Conservation (phyloP, 23 tunicate genomes). For the Botrylloides violaceus region DNA sequence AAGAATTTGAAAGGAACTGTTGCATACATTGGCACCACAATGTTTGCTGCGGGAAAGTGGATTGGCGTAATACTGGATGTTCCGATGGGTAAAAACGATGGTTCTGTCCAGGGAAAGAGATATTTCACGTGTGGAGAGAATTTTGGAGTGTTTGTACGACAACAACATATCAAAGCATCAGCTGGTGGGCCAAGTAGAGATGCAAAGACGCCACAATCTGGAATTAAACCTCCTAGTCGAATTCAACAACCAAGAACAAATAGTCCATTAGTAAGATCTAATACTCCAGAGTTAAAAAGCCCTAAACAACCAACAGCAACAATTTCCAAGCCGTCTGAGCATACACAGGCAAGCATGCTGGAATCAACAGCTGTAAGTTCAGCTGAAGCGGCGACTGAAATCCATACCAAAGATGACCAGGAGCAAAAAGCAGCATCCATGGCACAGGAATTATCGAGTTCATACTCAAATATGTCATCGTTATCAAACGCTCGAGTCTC, state of each 20-base stretch:
- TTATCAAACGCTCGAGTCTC: constrained; percentile 64
- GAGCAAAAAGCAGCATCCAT: not conserved
- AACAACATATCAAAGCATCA: constrained; percentile 43
- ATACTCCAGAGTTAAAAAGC: not conserved
- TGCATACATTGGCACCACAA: constrained; percentile 70
- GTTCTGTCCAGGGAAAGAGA: constrained; percentile 83
- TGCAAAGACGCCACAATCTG: too few relatives aligned
- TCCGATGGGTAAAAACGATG: constrained; percentile 83
- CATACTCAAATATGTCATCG: constrained; percentile 4
- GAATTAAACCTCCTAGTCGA: not conserved
- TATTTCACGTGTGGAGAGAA: constrained; percentile 78
- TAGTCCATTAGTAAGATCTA: constrained; percentile 3
- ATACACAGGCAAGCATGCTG: too few relatives aligned
- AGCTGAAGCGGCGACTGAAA: not conserved
- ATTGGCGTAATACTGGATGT: constrained; percentile 83
- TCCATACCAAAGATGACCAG: not conserved
- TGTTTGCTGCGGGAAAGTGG: constrained; percentile 94
- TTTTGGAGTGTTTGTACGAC: constrained; percentile 86
- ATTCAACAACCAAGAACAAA: constrained; percentile 41
- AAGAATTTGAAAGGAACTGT: constrained; percentile 62
- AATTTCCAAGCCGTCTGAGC: constrained; percentile 3
- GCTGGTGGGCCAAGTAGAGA: not conserved
- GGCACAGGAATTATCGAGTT: not conserved
- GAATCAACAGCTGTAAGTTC: not conserved
- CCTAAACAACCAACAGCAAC: constrained; percentile 6